phyloP scores from a whole-genome alignment of 2,888 invertebrate genomes.

The Suillia variegata region DNA sequence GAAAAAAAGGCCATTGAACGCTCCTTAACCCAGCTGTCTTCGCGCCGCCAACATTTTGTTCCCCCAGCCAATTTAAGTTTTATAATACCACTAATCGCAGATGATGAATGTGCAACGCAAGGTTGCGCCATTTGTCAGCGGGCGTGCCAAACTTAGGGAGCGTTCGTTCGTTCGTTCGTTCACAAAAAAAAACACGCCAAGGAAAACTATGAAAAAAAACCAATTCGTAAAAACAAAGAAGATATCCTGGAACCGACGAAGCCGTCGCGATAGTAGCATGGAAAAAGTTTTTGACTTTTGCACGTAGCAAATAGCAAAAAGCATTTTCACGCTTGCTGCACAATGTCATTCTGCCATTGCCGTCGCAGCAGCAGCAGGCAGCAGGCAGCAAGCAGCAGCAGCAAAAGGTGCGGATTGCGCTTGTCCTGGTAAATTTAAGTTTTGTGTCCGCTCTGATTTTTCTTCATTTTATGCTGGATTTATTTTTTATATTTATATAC shows the following conservation, averaged over 20 bases:
- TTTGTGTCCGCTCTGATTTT: too few species aligned
- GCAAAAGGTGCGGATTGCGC: background rate
- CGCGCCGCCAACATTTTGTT: background rate
- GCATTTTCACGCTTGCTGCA: conserved; percentile 48
- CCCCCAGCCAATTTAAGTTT: background rate
- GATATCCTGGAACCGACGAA: background rate
- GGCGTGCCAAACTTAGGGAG: conserved; percentile 12
- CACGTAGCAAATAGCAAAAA: conserved; percentile 34
- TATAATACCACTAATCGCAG: conserved; percentile 8
- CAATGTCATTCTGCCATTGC: conserved; percentile 26
- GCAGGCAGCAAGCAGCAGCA: too few species aligned
- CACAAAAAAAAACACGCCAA: conserved; percentile 31
- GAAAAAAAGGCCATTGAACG: background rate
- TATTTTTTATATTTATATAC: background rate
- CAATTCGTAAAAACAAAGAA: background rate
- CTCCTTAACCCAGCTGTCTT: background rate
- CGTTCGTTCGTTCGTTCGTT: conserved; percentile 9
- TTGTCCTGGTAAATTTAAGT: too few species aligned
- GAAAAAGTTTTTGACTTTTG: conserved; percentile 15
- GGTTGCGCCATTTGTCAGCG: conserved; percentile 52
- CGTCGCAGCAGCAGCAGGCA: too few species aligned
- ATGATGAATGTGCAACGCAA: conserved; percentile 52
- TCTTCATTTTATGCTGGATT: background rate
- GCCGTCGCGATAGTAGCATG: too few species aligned
- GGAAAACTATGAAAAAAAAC: too few species aligned